Percentiles rank a stretch among this genome's conserved stretches.
These are phyloP conservation scores for Dendrophyllia cribrosa DNA, from an alignment of 64 coral and sea anemone genomes.

Conservation along the genomic window DNA sequence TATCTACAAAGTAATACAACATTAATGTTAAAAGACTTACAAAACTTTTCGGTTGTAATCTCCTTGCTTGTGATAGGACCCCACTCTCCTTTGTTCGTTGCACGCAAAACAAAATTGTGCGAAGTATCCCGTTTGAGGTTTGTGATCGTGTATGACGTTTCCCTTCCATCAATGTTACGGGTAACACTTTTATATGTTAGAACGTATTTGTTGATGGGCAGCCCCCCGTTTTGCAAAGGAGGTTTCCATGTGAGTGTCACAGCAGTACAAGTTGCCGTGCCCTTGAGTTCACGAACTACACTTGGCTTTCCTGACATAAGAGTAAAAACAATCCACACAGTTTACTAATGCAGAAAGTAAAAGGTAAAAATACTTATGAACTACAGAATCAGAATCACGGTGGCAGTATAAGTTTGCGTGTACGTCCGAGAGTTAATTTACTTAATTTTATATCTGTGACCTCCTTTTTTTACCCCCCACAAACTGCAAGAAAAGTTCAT, in stretches of 20 bases:
- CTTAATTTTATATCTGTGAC: no score
- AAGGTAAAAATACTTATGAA: no score
- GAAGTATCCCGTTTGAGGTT: not conserved
- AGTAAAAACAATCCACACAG: not conserved
- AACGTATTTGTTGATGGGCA: slow-evolving; percentile 56
- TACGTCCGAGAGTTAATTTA: no score
- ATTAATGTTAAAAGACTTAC: slow-evolving; percentile 23
- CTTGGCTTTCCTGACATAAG: slow-evolving; percentile 22
- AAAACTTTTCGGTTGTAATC: slow-evolving; percentile 37
- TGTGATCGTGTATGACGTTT: slow-evolving; percentile 29
- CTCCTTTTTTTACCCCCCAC: no score
- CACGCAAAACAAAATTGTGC: slow-evolving; percentile 36
- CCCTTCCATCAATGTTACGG: slow-evolving; percentile 31
- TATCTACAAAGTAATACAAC: no score
- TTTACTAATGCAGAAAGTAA: no score
- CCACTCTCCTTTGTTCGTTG: slow-evolving; percentile 17
- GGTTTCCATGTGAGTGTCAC: slow-evolving; percentile 24
- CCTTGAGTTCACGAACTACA: not conserved
- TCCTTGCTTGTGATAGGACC: not conserved
- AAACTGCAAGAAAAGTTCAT: no score
- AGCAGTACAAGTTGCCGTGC: slow-evolving; percentile 5
- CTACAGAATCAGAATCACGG: no score
- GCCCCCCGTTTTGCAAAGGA: slow-evolving; percentile 47
- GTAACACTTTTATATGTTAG: not conserved
- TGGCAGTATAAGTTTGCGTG: no score